Evolutionary conservation across 2,113 vertebrate genomes (phyloP).

Genomic region (Psammodynastes pulverulentus): DNA sequence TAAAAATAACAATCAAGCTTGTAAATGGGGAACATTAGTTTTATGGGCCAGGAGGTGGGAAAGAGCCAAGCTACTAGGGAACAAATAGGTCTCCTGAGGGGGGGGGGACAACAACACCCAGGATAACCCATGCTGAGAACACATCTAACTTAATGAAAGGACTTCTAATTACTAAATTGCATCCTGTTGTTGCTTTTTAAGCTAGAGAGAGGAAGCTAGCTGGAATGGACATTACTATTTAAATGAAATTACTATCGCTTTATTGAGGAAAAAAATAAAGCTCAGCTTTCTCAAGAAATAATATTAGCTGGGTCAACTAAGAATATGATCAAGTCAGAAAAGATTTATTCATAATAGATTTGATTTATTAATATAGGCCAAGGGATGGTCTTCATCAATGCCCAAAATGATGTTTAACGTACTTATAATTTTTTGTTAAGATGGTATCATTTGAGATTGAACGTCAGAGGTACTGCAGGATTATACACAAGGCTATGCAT

Average conservation of each 20-base stretch:
- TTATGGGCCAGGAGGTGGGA: slow-evolving; percentile 33
- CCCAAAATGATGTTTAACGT: neutral
- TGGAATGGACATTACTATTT: slow-evolving; percentile 51
- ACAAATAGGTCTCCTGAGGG: slow-evolving; percentile 37
- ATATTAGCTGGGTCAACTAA: neutral
- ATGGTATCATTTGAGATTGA: neutral
- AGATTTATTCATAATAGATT: neutral
- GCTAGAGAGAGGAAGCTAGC: neutral
- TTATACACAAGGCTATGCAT: neutral
- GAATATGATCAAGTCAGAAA: neutral
- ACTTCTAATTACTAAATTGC: slow-evolving; percentile 45
- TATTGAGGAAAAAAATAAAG: neutral
- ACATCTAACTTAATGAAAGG: slow-evolving; percentile 51
- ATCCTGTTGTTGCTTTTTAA: slow-evolving; percentile 24
- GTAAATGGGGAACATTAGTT: slow-evolving; percentile 28
- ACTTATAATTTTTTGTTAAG: neutral
- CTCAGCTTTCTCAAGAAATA: neutral
- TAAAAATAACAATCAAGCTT: slow-evolving; percentile 31
- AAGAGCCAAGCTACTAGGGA: slow-evolving; percentile 34
- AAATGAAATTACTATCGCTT: slow-evolving; percentile 19
- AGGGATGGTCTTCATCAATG: neutral
- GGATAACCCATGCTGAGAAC: slow-evolving; percentile 50
- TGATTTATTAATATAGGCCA: neutral
- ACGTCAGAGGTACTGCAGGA: neutral
- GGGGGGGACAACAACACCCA: slow-evolving; percentile 12